Base-by-base conservation (phyloP, 2,113 vertebrate species). In the Tretioscincus oriximinensis region DNA sequence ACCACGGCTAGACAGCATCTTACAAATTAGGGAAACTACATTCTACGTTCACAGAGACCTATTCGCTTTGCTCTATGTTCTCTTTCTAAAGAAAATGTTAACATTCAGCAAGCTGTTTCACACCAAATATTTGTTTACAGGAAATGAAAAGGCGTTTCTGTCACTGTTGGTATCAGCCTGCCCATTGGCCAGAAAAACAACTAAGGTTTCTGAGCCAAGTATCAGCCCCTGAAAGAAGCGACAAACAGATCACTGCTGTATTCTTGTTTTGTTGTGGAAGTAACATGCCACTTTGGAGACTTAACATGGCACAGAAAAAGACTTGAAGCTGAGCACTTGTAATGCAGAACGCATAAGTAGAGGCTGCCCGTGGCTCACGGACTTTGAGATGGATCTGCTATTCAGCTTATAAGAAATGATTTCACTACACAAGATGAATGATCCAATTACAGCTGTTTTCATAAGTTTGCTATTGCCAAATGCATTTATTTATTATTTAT, bases 391-490 rank as follows among this genome's bases (percentile, higher is more conserved):
- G 11, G 60, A n/a, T 66, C 45, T 66, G 63, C 45, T 31, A 64
- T 82, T 84, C 28, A 63, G 47, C 69, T 91, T 80, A 86, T 85
- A 91, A 74, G 87, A 88, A 88, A 0, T 81, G 88, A 67, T 85
- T 75, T 75, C 75, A n/a, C 82, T 80, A 77, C n/a, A 78, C 58
- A 67, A 54, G 68, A 76, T 84, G 86, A 92, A 86, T 77, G 90
- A 84, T 0, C 86, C 14, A 88, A 89, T 35, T 91, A 2, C 82
- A 90, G 69, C 10, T 21, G 84, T 77, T 90, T 78, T 14, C 54
- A 58, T 4, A 58, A 18, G 54, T 58, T 58, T 58, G 54, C 18
- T 58, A 58, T 58, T 58, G 54, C 18, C 14, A 18, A 58, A 18
- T 16, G 4, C 54, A 58, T 14, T 58, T 58, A 18, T 51, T 51